phyloP scores from a whole-genome alignment of 2,797 vertebrate genomes.

The Lepidocolaptes lacrymiger region DNA sequence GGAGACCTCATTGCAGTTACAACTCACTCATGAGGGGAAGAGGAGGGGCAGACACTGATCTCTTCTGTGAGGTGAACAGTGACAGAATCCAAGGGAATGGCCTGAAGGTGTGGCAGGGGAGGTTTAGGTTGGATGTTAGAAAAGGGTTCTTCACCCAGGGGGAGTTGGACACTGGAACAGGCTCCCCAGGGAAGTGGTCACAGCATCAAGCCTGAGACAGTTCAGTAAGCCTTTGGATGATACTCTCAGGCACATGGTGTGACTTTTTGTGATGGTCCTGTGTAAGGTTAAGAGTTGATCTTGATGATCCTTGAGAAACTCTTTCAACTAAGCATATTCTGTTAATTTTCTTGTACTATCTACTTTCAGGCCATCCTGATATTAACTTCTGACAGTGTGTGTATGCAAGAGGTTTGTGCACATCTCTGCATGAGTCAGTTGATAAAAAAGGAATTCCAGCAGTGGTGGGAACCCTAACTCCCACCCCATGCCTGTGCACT shows the following conservation, averaged over 20 bases:
- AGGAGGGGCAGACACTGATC: neutral
- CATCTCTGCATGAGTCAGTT: neutral
- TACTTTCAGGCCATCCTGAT: neutral
- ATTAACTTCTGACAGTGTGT: neutral
- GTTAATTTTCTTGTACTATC: neutral
- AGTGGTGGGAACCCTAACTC: neutral
- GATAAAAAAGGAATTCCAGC: neutral
- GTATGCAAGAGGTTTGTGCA: neutral
- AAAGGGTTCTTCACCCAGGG: neutral
- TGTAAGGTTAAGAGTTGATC: neutral
- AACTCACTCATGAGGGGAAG: neutral
- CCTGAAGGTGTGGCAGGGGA: neutral
- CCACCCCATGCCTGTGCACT: neutral
- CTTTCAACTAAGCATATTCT: neutral
- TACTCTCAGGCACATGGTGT: neutral
- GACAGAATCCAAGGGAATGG: neutral
- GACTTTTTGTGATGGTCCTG: neutral
- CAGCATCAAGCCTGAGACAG: neutral
- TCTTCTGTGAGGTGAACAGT: neutral
- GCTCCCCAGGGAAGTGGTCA: neutral
- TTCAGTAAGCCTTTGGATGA: neutral
- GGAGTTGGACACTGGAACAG: neutral
- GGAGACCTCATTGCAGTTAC: neutral
- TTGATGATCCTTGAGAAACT: neutral
- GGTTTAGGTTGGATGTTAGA: neutral